phyloP scores from a whole-genome alignment of 2,888 invertebrate genomes.

The Latrodectus hesperus region DNA sequence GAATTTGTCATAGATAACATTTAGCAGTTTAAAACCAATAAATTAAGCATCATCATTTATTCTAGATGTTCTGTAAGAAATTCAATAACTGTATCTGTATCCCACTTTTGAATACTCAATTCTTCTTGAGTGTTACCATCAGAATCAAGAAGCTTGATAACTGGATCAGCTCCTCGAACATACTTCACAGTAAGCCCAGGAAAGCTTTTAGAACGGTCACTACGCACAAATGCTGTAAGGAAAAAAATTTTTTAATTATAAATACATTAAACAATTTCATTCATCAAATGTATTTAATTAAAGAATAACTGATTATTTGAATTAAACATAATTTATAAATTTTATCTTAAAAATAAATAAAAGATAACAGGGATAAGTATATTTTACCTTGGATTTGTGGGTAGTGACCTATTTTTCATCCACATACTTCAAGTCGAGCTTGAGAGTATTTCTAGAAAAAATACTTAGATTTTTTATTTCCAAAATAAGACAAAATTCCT shows the following conservation, averaged over 20 bases:
- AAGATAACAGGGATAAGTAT: not conserved
- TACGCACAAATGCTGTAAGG: conserved; percentile 90
- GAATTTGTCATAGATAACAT: not conserved
- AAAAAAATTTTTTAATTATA: conserved; percentile 18
- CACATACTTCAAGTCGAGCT: conserved; percentile 96
- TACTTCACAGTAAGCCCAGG: conserved; percentile 94
- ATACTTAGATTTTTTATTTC: too few relatives aligned
- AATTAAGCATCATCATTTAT: conserved; percentile 9
- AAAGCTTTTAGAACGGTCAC: conserved; percentile 90
- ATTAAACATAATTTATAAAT: too few relatives aligned
- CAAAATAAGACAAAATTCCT: too few relatives aligned
- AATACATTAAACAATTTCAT: not conserved
- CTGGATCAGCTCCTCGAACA: conserved; percentile 93
- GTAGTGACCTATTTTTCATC: conserved; percentile 98
- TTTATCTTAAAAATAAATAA: too few relatives aligned
- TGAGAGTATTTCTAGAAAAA: conserved; percentile 84
- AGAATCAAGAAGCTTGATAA: conserved; percentile 90
- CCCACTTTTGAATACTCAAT: conserved; percentile 98
- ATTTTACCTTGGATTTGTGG: conserved; percentile 91
- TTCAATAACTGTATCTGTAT: conserved; percentile 97
- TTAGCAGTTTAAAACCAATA: not conserved
- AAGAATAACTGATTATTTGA: too few relatives aligned
- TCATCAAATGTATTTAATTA: too few relatives aligned
- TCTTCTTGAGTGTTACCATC: conserved; percentile 86
- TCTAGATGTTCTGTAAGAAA: conserved; percentile 91